Evolutionary conservation across 2,888 invertebrate genomes (phyloP).

Genomic region (Pollenia labialis): DNA sequence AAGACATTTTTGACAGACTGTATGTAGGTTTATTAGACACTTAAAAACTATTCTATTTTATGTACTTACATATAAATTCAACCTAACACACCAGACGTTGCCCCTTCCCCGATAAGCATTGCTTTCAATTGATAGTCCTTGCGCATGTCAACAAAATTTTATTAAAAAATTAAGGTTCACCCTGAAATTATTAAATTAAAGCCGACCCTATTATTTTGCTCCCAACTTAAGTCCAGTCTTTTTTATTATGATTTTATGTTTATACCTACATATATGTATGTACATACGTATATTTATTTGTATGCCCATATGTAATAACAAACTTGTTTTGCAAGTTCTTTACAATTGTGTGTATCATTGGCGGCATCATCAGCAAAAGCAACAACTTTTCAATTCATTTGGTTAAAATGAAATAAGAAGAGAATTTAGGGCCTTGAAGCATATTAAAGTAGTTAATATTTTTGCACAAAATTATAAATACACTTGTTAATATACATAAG

Average conservation of each 20-base stretch:
- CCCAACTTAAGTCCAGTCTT: slow-evolving; percentile 27
- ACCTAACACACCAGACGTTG: too few species aligned
- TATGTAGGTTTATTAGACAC: too few species aligned
- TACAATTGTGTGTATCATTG: slow-evolving; percentile 16
- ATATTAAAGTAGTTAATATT: slow-evolving; percentile 33
- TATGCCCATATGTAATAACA: slow-evolving; percentile 1
- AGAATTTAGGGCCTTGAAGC: slow-evolving; percentile 35
- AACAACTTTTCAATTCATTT: slow-evolving; percentile 53
- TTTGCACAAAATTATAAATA: slow-evolving; percentile 10
- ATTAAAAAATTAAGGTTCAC: too few species aligned
- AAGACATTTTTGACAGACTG: too few species aligned
- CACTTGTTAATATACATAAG: background rate
- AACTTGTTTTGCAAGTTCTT: slow-evolving; percentile 66
- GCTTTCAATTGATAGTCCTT: too few species aligned
- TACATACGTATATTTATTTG: too few species aligned
- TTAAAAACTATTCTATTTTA: too few species aligned
- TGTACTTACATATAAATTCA: too few species aligned
- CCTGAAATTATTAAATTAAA: too few species aligned
- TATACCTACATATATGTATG: too few species aligned
- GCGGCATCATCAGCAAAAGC: slow-evolving; percentile 6
- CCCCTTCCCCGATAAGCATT: too few species aligned
- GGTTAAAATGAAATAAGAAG: slow-evolving; percentile 26
- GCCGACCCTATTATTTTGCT: background rate
- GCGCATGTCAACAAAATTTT: too few species aligned
- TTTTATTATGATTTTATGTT: slow-evolving; percentile 32